Evolutionary conservation across 2,797 vertebrate genomes (phyloP).

Genomic region (Nannoperca australis): DNA sequence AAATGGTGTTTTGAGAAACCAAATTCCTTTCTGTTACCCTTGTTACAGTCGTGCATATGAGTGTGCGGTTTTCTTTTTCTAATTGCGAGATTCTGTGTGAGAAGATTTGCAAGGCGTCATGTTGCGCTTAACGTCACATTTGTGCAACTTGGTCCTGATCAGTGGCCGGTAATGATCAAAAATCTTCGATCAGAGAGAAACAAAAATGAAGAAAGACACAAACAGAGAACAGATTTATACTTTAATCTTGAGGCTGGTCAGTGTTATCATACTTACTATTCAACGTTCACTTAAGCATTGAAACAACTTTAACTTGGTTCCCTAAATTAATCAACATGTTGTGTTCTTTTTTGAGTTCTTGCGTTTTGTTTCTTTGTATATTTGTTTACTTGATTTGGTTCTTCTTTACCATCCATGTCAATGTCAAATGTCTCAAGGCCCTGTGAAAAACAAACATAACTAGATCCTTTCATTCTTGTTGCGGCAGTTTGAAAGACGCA

Average conservation of each 20-base stretch:
- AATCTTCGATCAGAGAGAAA: constrained; percentile 41
- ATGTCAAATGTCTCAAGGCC: constrained; percentile 6
- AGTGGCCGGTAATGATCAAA: constrained; percentile 32
- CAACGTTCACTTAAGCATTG: neutral
- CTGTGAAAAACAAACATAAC: constrained; percentile 7
- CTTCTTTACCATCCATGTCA: neutral
- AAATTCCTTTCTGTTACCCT: constrained; percentile 10
- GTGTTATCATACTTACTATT: constrained; percentile 1
- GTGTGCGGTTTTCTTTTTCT: constrained; percentile 16
- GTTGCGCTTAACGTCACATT: constrained; percentile 39
- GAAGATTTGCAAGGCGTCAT: constrained; percentile 28
- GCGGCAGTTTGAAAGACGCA: constrained; percentile 25
- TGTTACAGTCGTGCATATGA: neutral
- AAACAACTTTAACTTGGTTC: constrained; percentile 10
- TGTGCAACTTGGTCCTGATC: constrained; percentile 47
- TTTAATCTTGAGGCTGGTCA: constrained; percentile 23
- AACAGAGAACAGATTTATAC: constrained; percentile 21
- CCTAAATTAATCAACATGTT: neutral
- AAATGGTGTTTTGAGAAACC: constrained; percentile 1
- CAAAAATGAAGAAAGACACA: constrained; percentile 5
- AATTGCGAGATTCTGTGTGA: constrained; percentile 20
- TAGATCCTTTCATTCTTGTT: constrained; percentile 25
- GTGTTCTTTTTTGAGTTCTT: neutral
- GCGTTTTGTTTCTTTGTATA: neutral
- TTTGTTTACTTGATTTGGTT: constrained; percentile 23